These are phyloP conservation scores for Cacatua alba DNA, from an alignment of 2,113 vertebrate species.

Conservation along the genomic window DNA sequence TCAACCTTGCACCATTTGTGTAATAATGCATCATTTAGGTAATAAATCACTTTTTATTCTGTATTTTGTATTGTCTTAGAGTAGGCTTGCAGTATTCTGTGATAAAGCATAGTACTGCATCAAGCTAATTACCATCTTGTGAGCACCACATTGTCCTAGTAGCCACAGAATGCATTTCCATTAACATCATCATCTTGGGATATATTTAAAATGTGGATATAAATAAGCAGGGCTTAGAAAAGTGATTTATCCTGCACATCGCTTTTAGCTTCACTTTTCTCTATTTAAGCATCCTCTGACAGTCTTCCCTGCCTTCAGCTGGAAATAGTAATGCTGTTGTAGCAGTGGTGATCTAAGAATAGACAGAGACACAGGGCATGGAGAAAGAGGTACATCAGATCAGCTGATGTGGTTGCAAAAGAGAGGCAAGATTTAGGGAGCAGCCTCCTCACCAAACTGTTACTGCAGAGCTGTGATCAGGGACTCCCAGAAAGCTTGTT, in stretches of 20 bases:
- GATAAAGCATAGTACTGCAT: background rate
- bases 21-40: background rate
- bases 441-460: background rate
- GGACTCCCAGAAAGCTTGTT: background rate
- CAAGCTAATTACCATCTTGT: background rate
- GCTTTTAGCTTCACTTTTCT: background rate
- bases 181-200: background rate
- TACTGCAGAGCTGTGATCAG: background rate
- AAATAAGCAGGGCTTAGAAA: background rate
- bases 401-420: background rate
- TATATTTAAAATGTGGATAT: background rate
- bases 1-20: background rate
- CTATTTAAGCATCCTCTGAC: background rate
- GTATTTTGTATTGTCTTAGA: background rate
- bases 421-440: background rate
- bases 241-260: background rate
- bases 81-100: background rate
- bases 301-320: background rate
- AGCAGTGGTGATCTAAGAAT: background rate
- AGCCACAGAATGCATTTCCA: background rate
- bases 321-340: background rate
- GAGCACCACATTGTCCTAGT: background rate
- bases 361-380: background rate
- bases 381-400: background rate
- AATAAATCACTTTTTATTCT: background rate